Evolutionary conservation across 2,113 vertebrate genomes (phyloP).

Genomic region (Shinisaurus crocodilurus): DNA sequence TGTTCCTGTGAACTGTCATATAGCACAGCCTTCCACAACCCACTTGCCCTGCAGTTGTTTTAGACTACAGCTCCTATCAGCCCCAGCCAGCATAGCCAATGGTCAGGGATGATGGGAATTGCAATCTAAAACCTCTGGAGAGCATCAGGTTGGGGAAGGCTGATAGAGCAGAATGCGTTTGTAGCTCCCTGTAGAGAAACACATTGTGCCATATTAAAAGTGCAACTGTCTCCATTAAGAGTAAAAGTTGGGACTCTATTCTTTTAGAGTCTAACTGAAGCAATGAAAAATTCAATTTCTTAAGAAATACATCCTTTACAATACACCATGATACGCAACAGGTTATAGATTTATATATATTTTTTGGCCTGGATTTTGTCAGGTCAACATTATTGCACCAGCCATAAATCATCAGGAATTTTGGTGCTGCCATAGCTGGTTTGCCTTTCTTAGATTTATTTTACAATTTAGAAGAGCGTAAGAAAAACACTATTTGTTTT

Average conservation of each 20-base stretch:
- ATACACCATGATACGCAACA: not conserved
- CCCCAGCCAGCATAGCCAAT: too few species aligned
- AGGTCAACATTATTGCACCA: not conserved
- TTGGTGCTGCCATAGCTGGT: not conserved
- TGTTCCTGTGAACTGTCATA: not conserved
- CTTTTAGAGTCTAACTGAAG: not conserved
- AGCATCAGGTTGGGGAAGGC: too few species aligned
- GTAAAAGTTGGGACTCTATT: not conserved
- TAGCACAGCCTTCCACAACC: too few species aligned
- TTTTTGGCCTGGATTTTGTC: not conserved
- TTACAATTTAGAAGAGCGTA: slow-evolving; percentile 18
- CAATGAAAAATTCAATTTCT: not conserved
- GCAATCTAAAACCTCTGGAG: too few species aligned
- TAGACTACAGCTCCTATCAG: too few species aligned
- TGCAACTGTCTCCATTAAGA: not conserved
- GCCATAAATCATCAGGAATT: not conserved
- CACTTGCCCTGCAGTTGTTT: too few species aligned
- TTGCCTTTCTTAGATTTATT: slow-evolving; percentile 1
- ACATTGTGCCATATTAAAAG: not conserved
- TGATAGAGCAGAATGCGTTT: too few species aligned
- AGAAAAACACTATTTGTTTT: not conserved
- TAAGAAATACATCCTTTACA: slow-evolving; percentile 1
- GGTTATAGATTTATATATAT: not conserved
- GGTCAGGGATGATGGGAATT: too few species aligned
- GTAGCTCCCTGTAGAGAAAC: not conserved